Evolutionary conservation across 2,113 vertebrate genomes (phyloP), one percentile per base, ranked within the genome.

Genomic region (Prochilodus magdalenae): DNA sequence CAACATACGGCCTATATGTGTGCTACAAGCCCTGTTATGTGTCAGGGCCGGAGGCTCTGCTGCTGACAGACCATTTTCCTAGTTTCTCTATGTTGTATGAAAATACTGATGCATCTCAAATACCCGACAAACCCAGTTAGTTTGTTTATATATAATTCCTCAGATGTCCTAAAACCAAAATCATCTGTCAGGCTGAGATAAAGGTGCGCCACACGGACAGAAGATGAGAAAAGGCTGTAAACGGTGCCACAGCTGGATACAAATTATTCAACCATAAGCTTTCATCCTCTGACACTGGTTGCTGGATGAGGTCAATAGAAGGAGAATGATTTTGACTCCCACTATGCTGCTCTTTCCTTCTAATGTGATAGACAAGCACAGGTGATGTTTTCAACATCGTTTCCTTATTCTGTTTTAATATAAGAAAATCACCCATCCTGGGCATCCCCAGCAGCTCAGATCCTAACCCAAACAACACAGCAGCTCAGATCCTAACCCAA

Each of bases 111-210:
- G 18, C 55, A 57, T 36, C 63, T 27, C 20, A 53, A 67, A 15
- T 14, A 67, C 13, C 63, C 36, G 62, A 78, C 63, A 51, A 78
- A 57, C 24, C 22, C 63, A 36, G 36, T 36, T n/a, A 33, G 65
- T 71, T 29, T 75, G 70, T 85, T 79, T 83, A 74, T 29, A 79
- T 79, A 27, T 22, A 33, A 63, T 79, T 75, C 75, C 81, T 82
- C 57, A 53, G 24, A 65, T 79, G 55, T 3, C 29, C 13, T n/a
- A n/a, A 55, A 75, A 75, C n/a, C 0, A 4, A 26, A 79, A 55
- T 57, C 65, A 26, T 79, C 63, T 63, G 62, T 55, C 51, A 55
- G 51, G 36, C 27, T 63, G 24, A 65, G 62, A 82, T 74, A 70
- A 82, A 63, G 15, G 30, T 26, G 57, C 8, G 29, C 51, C 53